Base-by-base conservation (phyloP, 2,113 vertebrate species). In the Tragelaphus strepsiceros region DNA sequence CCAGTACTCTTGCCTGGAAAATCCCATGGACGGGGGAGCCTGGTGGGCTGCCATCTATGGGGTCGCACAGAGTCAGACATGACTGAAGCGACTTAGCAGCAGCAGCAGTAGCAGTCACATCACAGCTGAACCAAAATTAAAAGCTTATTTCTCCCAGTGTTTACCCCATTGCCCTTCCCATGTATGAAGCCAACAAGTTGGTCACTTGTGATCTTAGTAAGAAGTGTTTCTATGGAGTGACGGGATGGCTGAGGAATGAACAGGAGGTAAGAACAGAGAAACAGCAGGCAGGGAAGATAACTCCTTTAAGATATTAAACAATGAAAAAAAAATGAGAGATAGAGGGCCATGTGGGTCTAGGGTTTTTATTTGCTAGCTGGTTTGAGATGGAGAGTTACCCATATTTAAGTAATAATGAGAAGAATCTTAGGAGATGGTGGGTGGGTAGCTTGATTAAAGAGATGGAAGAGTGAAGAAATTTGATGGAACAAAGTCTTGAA, bases 201-300 rank as follows among this genome's bases (percentile, higher is more conserved):
- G 13, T 86, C 61, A 94, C 35, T 94, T 90, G 59, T 90, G 71
- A 92, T 92, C 80, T 92, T 92, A 35, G 49, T 91, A 62, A 87
- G 39, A 92, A 91, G 12, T 90, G 8, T 94, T 96, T 90, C 62
- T 91, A 9, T 96, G 61, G 21, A 58, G 19, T 88, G 49, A 86
- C 86, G 80, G 54, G 22, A 28, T 90, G 61, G 90, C 74, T 77
- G 53, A 97, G 32, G 39, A 87, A 15, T 93, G 54, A 96, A 81
- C 39, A 82, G 9, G 67, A 82, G 7, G 7, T 86, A 61, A 92
- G 93, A 96, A 67, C 16, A 78, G 54, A 83, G 85, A 90, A 97
- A 94, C 16, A 78, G 85, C 46, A 77, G 43, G 80, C 32, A 39
- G 24, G 81, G 30, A 90, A 83, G 64, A 96, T 35, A 92, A 77